A percentile compares a stretch with the other conserved stretches of the same genome.
Conservation (phyloP, 2,888 invertebrate genomes). For the Blera fallax region DNA sequence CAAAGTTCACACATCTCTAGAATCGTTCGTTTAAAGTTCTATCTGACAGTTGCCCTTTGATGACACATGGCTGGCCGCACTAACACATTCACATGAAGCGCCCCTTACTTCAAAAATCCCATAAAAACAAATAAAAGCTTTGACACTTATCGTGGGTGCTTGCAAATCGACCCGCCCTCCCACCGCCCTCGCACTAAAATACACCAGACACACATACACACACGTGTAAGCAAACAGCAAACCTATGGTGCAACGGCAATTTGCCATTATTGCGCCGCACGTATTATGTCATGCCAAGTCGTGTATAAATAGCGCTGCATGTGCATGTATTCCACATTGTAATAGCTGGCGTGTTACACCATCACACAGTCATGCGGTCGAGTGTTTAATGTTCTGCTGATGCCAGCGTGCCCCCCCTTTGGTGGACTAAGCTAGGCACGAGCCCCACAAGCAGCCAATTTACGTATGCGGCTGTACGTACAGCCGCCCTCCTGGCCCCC, state of each 20-base stretch:
- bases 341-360: slow-evolving; percentile 28
- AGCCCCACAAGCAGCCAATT: slow-evolving; percentile 18
- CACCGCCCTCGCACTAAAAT: slow-evolving; percentile 1
- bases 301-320: slow-evolving; percentile 53
- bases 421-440: not conserved
- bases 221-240: not conserved
- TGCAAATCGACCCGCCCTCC: slow-evolving; percentile 1
- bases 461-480: not conserved
- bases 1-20: slow-evolving; percentile 23
- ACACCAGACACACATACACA: slow-evolving; percentile 20
- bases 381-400: slow-evolving; percentile 14
- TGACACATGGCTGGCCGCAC: slow-evolving; percentile 31
- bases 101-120: not conserved
- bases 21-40: slow-evolving; percentile 17
- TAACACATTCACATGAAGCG: not conserved
- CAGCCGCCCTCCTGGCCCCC: not conserved
- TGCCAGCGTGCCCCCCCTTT: slow-evolving; percentile 17
- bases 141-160: slow-evolving; percentile 23
- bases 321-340: slow-evolving; percentile 40
- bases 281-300: slow-evolving; percentile 61
- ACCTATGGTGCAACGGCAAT: slow-evolving; percentile 57
- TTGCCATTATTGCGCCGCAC: slow-evolving; percentile 69
- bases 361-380: slow-evolving; percentile 39
- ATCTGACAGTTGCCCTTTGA: slow-evolving; percentile 58
- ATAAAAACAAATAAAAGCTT: slow-evolving; percentile 61